phyloP scores from a whole-genome alignment of 2,888 invertebrate species.

The Lucinisca nassula region DNA sequence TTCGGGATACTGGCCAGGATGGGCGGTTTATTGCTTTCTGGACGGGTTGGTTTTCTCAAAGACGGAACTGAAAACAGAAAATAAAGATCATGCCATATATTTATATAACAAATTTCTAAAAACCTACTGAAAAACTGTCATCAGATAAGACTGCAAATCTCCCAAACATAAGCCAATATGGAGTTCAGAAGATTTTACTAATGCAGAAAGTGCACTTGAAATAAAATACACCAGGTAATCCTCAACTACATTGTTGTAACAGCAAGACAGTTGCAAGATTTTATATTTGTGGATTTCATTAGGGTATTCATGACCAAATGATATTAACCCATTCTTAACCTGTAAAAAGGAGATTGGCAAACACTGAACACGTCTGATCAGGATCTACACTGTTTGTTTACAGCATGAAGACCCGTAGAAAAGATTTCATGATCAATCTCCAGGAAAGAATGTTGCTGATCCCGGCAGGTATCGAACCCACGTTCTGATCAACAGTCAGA shows the following conservation, averaged over 20 bases:
- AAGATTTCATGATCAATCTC: no score
- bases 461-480: no score
- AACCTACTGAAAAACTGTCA: not conserved
- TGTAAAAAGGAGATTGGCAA: no score
- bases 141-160: not conserved
- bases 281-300: not conserved
- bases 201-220: not conserved
- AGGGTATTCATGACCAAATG: no score
- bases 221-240: not conserved
- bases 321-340: no score
- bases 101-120: not conserved
- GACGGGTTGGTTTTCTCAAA: constrained; percentile 39
- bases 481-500: no score
- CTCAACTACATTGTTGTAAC: not conserved
- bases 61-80: constrained; percentile 58
- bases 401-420: no score
- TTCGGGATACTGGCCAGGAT: constrained; percentile 32
- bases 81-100: not conserved
- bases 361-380: no score
- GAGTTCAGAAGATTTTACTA: no score
- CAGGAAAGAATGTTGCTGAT: no score
- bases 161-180: no score
- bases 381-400: no score
- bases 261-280: not conserved
- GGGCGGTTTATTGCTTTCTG: constrained; percentile 20